Conservation (phyloP, 1,140 invertebrate genomes). For the Sinonovacula constricta region DNA sequence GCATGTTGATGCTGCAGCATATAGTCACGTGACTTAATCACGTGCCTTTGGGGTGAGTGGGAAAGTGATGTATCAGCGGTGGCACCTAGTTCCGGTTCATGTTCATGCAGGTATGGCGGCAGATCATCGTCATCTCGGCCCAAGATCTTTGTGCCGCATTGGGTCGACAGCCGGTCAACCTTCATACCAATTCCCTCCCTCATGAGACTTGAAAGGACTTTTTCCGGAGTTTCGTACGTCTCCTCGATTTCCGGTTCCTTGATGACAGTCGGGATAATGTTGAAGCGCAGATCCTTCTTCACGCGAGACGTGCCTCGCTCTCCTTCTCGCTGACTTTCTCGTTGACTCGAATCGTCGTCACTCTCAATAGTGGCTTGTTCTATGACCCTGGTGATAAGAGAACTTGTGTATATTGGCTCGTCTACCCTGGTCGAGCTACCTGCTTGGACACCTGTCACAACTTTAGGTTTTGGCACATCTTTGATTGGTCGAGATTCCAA, state of each 20-base stretch:
- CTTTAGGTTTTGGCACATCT: slow-evolving; percentile 24
- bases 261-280: slow-evolving; percentile 65
- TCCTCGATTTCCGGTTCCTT: slow-evolving; percentile 53
- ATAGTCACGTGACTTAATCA: not conserved
- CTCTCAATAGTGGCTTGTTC: slow-evolving; percentile 61
- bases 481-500: slow-evolving; percentile 63
- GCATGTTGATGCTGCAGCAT: not conserved
- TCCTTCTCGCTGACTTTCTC: slow-evolving; percentile 30
- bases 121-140: not conserved
- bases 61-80: no score
- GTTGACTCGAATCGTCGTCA: slow-evolving; percentile 14
- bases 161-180: not conserved
- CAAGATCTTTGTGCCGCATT: not conserved
- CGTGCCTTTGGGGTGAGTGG: no score
- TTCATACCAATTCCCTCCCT: slow-evolving; percentile 34
- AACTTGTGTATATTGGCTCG: slow-evolving; percentile 54
- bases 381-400: slow-evolving; percentile 58
- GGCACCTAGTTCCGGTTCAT: not conserved
- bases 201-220: slow-evolving; percentile 42
- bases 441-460: slow-evolving; percentile 6
- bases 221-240: slow-evolving; percentile 37
- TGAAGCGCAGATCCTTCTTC: slow-evolving; percentile 61
- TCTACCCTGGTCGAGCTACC: not conserved
- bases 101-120: not conserved
- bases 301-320: slow-evolving; percentile 29